phyloP scores from a whole-genome alignment of 2,113 vertebrate genomes.

The Gadus chalcogrammus region DNA sequence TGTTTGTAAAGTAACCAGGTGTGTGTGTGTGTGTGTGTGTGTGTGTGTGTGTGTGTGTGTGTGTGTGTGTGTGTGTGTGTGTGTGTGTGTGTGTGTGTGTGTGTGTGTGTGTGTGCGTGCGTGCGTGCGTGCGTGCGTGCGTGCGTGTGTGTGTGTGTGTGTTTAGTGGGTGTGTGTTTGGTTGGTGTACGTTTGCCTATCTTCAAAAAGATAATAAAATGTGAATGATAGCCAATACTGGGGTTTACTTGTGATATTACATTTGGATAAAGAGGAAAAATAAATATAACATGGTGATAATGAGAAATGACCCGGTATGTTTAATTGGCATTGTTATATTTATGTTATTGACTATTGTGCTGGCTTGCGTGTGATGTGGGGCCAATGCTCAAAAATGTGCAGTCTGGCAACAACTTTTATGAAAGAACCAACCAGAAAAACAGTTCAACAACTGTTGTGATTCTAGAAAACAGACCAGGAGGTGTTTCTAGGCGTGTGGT shows the following conservation, averaged over 20 bases:
- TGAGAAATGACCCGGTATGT: no score
- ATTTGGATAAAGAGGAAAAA: no score
- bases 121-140: slow-evolving; percentile 1
- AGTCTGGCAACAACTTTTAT: slow-evolving; percentile 52
- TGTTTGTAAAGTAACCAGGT: slow-evolving; percentile 41
- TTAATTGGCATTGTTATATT: not conserved
- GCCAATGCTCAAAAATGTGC: slow-evolving; percentile 21
- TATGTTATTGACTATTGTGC: not conserved
- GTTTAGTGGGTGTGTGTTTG: not conserved
- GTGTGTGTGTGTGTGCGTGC: not conserved
- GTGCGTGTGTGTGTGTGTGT: slow-evolving; percentile 11
- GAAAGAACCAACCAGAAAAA: slow-evolving; percentile 20
- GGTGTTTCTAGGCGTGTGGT: slow-evolving; percentile 51
- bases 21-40: slow-evolving; percentile 8
- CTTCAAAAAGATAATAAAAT: no score
- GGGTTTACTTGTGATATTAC: no score
- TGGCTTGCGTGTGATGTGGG: not conserved
- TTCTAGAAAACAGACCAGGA: slow-evolving; percentile 26
- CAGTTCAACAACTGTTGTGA: slow-evolving; percentile 49
- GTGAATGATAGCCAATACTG: no score
- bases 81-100: slow-evolving; percentile 13
- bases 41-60: slow-evolving; percentile 9
- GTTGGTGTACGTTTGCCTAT: not conserved
- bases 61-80: slow-evolving; percentile 21
- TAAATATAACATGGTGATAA: no score